Evolutionary conservation across 2,888 invertebrate species (phyloP), one percentile per base, ranked within the genome.

Genomic region (Amphipoea lucens): DNA sequence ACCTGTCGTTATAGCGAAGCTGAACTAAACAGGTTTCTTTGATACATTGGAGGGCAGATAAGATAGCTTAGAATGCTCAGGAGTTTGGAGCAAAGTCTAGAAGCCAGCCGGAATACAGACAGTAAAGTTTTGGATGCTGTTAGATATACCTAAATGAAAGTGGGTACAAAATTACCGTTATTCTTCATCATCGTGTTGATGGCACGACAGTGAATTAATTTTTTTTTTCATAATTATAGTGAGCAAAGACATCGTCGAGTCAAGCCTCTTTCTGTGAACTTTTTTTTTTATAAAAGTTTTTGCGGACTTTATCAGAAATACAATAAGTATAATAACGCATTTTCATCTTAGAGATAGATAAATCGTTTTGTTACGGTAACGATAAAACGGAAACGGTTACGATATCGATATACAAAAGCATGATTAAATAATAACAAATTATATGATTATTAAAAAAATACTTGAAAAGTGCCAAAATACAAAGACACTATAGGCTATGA

Each of bases 1-100:
- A 72, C 62, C 81, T 82, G 85, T 82, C 80, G 62, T 68, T 72
- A 79, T 14, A 6, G 54, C 12, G 3, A 42, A 40, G 40, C 70
- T 48, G 54, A n/a, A 67, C 14, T 23, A 40, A 84, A 84, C 80
- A 17, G 85, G 85, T 84, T 84, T n/a, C 45, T 36, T 29, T 57
- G 40, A 48, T 79, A 57, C 40, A n/a, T 42, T 67, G 17, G n/a
- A 62, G 23, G 12, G 23, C 17, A 54, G 70, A 63, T 84, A 57
- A 67, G 62, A 66, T 48, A 66, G 14, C 45, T 29, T 40, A 23
- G 12, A 63, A 62, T 42, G 29, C 57, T 57, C 17, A 62, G 11
- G 51, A 81, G 79, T 68, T 68, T 57, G 85, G 71, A 68, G 29
- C 70, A 71, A 81, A 70, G 42, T 40, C 48, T 45, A 77, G 60